A percentile compares a stretch with the other conserved stretches of the same genome.
phyloP scores from a whole-genome alignment of 2,113 vertebrate species.

The Clarias batrachus region DNA sequence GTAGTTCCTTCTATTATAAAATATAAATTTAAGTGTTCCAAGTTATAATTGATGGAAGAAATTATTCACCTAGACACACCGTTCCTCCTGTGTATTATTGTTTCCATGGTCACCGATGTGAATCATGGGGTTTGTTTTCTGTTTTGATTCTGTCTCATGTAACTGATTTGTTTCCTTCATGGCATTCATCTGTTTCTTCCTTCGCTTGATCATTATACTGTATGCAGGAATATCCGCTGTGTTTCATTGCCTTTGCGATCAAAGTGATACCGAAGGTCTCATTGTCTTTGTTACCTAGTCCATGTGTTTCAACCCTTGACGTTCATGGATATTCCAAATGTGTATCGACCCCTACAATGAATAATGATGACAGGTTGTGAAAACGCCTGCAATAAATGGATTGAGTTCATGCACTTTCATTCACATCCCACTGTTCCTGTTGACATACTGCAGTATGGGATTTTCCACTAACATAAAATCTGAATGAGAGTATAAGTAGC shows the following conservation, averaged over 20 bases:
- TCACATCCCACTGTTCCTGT: neutral
- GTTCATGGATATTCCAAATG: neutral
- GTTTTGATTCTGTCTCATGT: neutral
- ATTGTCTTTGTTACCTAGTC: neutral
- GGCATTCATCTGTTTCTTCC: conserved; percentile 4
- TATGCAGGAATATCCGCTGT: neutral
- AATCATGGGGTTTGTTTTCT: neutral
- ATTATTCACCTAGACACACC: neutral
- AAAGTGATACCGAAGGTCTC: neutral
- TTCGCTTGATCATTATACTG: neutral
- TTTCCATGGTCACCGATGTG: neutral
- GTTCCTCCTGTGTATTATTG: no score
- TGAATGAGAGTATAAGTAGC: neutral
- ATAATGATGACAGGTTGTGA: neutral
- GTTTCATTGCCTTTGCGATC: neutral
- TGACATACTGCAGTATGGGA: neutral
- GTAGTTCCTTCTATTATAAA: neutral
- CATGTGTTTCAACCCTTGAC: neutral
- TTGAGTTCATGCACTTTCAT: neutral
- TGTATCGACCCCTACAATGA: neutral
- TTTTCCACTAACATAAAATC: neutral
- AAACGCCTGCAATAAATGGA: neutral
- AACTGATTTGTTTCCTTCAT: conserved; percentile 1
- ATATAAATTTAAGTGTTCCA: neutral
- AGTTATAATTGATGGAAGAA: neutral